phyloP scores from a whole-genome alignment of 2,113 vertebrate genomes.

The Egretta garzetta region DNA sequence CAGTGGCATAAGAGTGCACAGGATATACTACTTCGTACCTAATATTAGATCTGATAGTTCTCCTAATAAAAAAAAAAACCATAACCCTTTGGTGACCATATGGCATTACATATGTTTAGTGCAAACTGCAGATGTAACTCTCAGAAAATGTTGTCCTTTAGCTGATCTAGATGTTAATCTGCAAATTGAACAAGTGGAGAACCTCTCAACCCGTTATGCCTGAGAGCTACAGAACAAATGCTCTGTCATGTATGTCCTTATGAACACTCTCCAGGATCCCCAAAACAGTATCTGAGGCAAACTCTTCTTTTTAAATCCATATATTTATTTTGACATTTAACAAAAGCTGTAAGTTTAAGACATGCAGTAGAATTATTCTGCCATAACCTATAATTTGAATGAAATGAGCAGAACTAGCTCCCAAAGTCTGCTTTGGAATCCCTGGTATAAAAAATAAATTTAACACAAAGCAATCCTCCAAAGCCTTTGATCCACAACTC shows the following conservation, averaged over 20 bases:
- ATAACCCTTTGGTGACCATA: neutral
- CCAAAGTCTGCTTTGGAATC: neutral
- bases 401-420: neutral
- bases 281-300: neutral
- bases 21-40: neutral
- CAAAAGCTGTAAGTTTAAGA: neutral
- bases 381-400: neutral
- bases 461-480: neutral
- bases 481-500: neutral
- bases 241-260: neutral
- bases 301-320: neutral
- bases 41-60: neutral
- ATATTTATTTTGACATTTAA: neutral
- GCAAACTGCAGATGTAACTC: neutral
- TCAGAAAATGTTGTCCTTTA: neutral
- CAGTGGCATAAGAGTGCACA: neutral
- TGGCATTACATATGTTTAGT: slow-evolving; percentile 25
- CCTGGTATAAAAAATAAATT: neutral
- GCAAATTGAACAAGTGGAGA: neutral
- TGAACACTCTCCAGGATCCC: accelerated
- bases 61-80: neutral
- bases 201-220: neutral
- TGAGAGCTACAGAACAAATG: neutral
- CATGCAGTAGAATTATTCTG: neutral
- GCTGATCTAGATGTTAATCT: neutral